These are phyloP conservation scores for Epistrophe eligans DNA, from an alignment of 2,888 invertebrate species.

Conservation along the genomic window DNA sequence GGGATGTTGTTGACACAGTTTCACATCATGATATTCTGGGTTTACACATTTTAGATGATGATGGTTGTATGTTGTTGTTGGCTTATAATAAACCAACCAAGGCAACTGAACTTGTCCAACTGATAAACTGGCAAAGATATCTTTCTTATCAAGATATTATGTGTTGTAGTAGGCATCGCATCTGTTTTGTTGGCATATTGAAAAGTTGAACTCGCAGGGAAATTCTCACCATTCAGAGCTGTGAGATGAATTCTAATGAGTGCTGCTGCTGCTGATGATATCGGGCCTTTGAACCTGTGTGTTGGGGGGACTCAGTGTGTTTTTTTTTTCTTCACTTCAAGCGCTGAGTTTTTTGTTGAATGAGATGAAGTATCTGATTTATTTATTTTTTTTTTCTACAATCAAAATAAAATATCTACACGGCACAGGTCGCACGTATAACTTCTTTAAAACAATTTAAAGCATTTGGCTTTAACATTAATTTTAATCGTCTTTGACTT, in stretches of 20 bases:
- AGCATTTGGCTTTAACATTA: too few relatives aligned
- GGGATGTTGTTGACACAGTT: conserved; percentile 73
- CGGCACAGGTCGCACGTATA: background rate
- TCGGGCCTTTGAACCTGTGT: conserved; percentile 27
- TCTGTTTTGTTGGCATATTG: conserved; percentile 22
- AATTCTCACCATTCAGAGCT: conserved; percentile 14
- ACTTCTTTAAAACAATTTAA: background rate
- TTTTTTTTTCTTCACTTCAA: background rate
- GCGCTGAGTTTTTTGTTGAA: background rate
- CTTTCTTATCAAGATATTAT: conserved; percentile 40
- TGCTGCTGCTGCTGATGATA: background rate
- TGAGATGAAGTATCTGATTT: background rate
- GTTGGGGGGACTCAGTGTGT: background rate
- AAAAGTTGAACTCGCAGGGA: background rate
- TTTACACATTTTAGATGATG: conserved; percentile 24
- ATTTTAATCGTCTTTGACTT: too few relatives aligned
- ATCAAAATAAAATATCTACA: background rate
- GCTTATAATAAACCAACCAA: conserved; percentile 29
- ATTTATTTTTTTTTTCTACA: background rate
- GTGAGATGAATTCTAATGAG: conserved; percentile 39
- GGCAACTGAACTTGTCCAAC: conserved; percentile 37
- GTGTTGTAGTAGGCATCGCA: conserved; percentile 6
- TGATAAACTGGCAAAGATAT: conserved; percentile 37
- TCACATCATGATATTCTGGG: background rate
- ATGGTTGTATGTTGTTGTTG: background rate